A percentile compares a stretch with the other conserved stretches of the same genome.
Conservation (phyloP, 2,888 invertebrate genomes). For the Harmothoe impar region DNA sequence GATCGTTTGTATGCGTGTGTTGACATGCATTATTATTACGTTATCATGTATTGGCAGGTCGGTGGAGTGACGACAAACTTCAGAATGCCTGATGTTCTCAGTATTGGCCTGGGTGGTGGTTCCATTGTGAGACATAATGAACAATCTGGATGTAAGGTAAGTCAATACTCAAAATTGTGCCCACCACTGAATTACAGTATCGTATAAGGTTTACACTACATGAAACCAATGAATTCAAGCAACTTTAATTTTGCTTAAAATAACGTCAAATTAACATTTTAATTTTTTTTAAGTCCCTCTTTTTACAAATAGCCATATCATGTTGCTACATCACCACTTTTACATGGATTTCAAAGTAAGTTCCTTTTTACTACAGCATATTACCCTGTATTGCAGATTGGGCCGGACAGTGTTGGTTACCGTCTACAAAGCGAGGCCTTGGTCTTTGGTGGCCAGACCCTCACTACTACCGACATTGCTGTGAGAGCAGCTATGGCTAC, state of each 20-base stretch:
- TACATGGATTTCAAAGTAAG: no score
- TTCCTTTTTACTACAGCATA: no score
- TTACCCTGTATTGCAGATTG: constrained; percentile 69
- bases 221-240: no score
- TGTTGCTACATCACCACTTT: no score
- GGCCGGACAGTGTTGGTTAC: constrained; percentile 81
- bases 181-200: no score
- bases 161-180: background rate
- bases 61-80: constrained; percentile 80
- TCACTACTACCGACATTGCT: constrained; percentile 81
- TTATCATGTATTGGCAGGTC: constrained; percentile 71
- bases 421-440: constrained; percentile 74
- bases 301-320: no score
- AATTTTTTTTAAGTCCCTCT: no score
- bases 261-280: no score
- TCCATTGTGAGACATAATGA: constrained; percentile 74
- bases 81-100: constrained; percentile 80
- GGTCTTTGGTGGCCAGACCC: constrained; percentile 73
- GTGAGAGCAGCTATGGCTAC: constrained; percentile 76
- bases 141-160: background rate
- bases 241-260: no score
- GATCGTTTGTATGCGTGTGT: no score
- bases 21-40: no score
- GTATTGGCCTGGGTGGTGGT: constrained; percentile 82
- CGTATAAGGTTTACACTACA: no score